A percentile compares a stretch with the other conserved stretches of the same genome.
These are phyloP conservation scores for Campylorhamphus procurvoides DNA, from an alignment of 2,113 vertebrate species.

Conservation along the genomic window DNA sequence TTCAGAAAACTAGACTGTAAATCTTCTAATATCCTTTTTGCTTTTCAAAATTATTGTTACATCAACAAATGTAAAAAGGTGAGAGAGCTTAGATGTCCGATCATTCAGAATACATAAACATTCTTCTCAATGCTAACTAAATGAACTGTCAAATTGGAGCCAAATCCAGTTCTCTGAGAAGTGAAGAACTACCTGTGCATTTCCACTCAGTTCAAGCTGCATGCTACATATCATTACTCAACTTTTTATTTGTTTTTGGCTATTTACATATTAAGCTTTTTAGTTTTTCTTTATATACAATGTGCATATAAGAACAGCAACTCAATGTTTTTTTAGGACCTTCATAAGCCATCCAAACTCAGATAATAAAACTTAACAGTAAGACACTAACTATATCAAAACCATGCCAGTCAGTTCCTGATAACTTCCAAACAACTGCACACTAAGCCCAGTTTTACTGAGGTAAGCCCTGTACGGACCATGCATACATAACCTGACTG, in stretches of 20 bases:
- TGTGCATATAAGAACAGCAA: not conserved
- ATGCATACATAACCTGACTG: not conserved
- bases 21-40: not conserved
- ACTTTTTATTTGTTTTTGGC: not conserved
- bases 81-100: not conserved
- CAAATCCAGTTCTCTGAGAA: not conserved
- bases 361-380: not conserved
- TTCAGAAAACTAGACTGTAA: not conserved
- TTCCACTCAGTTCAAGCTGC: not conserved
- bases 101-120: not conserved
- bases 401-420: not conserved
- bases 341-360: not conserved
- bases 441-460: not conserved
- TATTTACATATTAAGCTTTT: not conserved
- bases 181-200: not conserved
- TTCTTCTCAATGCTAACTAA: not conserved
- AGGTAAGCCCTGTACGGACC: not conserved
- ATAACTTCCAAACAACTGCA: not conserved
- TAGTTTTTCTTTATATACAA: not conserved
- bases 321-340: not conserved
- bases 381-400: not conserved
- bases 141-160: not conserved
- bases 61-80: not conserved
- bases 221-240: not conserved
- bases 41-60: not conserved